These are phyloP conservation scores for Heteronetta atricapilla DNA, from an alignment of 2,113 vertebrate species.

Conservation along the genomic window DNA sequence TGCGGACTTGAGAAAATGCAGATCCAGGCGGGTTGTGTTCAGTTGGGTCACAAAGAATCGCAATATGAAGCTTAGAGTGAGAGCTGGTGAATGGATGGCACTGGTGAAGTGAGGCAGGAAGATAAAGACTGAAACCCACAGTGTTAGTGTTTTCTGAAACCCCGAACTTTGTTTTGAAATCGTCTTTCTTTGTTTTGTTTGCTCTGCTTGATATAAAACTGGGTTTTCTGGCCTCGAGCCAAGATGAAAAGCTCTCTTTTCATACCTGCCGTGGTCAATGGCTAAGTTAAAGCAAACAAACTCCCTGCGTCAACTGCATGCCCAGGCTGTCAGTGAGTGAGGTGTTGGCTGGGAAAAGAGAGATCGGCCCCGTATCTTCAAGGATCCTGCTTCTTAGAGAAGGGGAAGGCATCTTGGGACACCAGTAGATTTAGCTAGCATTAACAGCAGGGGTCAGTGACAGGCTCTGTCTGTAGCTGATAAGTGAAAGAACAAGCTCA, in stretches of 20 bases:
- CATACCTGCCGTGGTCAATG: not conserved
- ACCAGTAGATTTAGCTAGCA: not conserved
- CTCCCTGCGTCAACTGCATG: not conserved
- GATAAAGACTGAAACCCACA: not conserved
- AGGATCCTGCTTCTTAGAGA: not conserved
- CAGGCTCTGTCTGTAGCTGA: conserved; percentile 14
- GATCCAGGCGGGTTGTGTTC: not conserved
- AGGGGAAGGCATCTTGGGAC: not conserved
- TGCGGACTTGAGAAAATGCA: not conserved
- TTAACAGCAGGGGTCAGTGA: not conserved
- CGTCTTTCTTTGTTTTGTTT: not conserved
- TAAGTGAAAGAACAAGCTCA: conserved; percentile 17
- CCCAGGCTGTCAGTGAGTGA: not conserved
- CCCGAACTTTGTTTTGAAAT: not conserved
- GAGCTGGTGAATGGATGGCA: not conserved
- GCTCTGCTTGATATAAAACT: not conserved
- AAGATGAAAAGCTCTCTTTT: not conserved
- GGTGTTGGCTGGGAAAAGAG: not conserved
- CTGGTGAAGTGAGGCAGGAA: not conserved
- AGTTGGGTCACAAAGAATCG: not conserved
- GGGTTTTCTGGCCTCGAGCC: not conserved
- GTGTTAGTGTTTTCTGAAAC: not conserved
- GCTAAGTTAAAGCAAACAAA: not conserved
- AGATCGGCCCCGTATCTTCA: rapidly evolving
- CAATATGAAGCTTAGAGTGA: not conserved